Conservation (phyloP, 2,797 vertebrate genomes). For the Mormyrus hasselquistii region DNA sequence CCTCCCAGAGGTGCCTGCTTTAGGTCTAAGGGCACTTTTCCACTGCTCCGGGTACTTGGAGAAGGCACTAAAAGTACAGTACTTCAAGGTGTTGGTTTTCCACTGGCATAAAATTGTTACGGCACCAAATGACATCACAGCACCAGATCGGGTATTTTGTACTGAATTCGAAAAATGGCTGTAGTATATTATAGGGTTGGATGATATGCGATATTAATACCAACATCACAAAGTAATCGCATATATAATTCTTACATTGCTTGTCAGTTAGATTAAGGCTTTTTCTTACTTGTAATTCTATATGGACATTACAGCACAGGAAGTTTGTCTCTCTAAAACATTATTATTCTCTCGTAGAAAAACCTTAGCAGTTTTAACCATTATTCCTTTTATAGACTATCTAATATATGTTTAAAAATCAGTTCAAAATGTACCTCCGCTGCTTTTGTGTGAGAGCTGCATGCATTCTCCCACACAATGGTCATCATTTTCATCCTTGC, state of each 20-base stretch:
- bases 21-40: not conserved
- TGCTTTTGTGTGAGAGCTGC: not conserved
- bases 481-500: not conserved
- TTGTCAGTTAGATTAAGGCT: not conserved
- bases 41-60: not conserved
- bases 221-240: not conserved
- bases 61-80: not conserved
- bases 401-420: not conserved
- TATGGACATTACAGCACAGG: not conserved
- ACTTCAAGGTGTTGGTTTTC: not conserved
- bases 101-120: not conserved
- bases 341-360: not conserved
- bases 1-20: not conserved
- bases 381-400: not conserved
- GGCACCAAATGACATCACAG: not conserved
- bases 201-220: not conserved
- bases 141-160: not conserved
- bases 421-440: not conserved
- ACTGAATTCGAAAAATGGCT: not conserved
- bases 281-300: not conserved
- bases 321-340: not conserved
- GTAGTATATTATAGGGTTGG: not conserved
- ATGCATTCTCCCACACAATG: not conserved
- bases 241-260: not conserved
- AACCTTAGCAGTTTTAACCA: not conserved